A percentile compares a stretch with the other conserved stretches of the same genome.
These are phyloP conservation scores for Amitus sp. DNA, from an alignment of 2,888 invertebrate species.

Conservation along the genomic window DNA sequence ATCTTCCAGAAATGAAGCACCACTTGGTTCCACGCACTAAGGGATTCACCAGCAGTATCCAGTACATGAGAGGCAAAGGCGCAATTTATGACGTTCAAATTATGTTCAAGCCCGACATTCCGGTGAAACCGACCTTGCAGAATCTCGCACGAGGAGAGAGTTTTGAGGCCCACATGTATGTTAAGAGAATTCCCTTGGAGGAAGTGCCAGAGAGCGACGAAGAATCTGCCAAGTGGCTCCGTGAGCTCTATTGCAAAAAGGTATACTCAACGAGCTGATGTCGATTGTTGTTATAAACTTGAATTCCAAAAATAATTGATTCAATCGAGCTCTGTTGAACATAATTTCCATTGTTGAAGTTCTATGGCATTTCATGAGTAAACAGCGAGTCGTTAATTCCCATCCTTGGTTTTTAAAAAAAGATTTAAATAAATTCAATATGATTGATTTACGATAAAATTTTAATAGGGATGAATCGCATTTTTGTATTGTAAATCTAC, in stretches of 20 bases:
- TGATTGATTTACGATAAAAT: too few species aligned
- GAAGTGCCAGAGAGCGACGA: slow-evolving; percentile 82
- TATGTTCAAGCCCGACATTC: slow-evolving; percentile 74
- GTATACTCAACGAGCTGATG: too few species aligned
- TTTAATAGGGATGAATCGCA: too few species aligned
- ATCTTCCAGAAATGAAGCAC: slow-evolving; percentile 85
- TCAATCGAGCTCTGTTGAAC: too few species aligned
- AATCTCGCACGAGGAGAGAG: slow-evolving; percentile 79
- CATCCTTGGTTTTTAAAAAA: too few species aligned
- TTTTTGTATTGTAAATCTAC: too few species aligned
- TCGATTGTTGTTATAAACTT: too few species aligned
- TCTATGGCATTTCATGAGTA: too few species aligned
- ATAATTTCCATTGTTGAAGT: too few species aligned
- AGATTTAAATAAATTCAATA: too few species aligned
- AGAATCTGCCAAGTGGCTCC: slow-evolving; percentile 82
- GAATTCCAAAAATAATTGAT: too few species aligned
- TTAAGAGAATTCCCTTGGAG: slow-evolving; percentile 84
- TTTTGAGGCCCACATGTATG: slow-evolving; percentile 79
- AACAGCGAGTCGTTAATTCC: too few species aligned
- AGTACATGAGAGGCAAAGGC: slow-evolving; percentile 81
- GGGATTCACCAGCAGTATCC: slow-evolving; percentile 89
- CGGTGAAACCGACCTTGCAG: slow-evolving; percentile 80
- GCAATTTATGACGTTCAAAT: slow-evolving; percentile 87
- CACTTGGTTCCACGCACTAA: slow-evolving; percentile 95
- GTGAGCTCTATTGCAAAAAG: slow-evolving; percentile 83